phyloP scores from a whole-genome alignment of 2,888 invertebrate genomes.

The Fragum whitleyi region DNA sequence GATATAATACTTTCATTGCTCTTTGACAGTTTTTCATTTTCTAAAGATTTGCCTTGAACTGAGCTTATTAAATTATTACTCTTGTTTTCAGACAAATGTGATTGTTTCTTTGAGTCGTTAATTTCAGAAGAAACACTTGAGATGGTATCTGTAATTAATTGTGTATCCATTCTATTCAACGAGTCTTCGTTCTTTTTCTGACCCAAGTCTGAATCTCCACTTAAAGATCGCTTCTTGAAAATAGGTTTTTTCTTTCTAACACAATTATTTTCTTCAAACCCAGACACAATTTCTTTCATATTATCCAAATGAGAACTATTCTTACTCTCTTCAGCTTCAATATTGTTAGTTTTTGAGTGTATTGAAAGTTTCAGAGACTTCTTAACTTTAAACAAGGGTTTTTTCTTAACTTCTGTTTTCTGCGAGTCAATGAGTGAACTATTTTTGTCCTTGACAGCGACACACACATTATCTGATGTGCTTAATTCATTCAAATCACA shows the following conservation, averaged over 20 bases:
- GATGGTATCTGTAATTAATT: background rate
- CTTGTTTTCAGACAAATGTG: background rate
- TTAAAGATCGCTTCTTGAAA: constrained; percentile 32
- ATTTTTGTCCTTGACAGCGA: background rate
- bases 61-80: background rate
- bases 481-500: too few species aligned
- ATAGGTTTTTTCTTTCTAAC: constrained; percentile 32
- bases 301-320: background rate
- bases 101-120: background rate
- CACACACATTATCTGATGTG: background rate
- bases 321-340: background rate
- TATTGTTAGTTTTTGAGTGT: background rate
- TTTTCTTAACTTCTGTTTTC: constrained; percentile 20
- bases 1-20: background rate
- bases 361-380: background rate
- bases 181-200: background rate
- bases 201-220: background rate
- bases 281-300: background rate
- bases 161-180: background rate
- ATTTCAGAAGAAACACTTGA: background rate
- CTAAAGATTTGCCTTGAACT: background rate
- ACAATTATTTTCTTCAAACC: background rate
- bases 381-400: constrained; percentile 24
- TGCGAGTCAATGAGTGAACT: background rate
- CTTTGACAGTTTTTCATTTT: background rate